Percentiles rank a stretch among this genome's conserved stretches.
Conservation (phyloP, 2,888 invertebrate species). For the Polydrusus tereticollis region DNA sequence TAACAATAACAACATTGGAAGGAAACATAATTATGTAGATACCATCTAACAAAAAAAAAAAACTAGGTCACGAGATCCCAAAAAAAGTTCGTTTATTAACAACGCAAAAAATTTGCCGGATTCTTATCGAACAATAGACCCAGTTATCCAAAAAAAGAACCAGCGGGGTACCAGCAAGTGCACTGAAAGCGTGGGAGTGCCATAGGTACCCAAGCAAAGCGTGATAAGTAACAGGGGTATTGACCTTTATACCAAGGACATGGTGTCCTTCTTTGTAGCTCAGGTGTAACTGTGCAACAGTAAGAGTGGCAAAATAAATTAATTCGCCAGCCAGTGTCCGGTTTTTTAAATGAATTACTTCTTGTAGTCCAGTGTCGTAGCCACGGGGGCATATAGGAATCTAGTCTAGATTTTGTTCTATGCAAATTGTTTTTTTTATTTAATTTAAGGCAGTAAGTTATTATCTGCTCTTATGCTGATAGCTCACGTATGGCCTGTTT, state of each 20-base stretch:
- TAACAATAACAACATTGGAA: neutral
- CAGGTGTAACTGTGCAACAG: constrained; percentile 16
- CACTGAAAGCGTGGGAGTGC: constrained; percentile 35
- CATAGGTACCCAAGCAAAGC: constrained; percentile 8
- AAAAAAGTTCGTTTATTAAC: constrained; percentile 1
- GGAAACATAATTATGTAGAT: neutral
- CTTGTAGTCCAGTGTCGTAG: too few species aligned
- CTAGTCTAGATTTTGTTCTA: too few species aligned
- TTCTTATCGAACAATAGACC: constrained; percentile 27
- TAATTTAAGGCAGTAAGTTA: too few species aligned
- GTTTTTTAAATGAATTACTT: neutral
- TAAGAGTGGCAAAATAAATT: neutral
- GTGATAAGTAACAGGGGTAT: constrained; percentile 34
- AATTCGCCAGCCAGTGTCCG: neutral
- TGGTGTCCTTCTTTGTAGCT: constrained; percentile 17
- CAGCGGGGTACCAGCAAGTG: constrained; percentile 30
- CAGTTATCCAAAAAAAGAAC: constrained; percentile 33
- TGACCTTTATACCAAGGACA: constrained; percentile 44
- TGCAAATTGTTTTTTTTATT: too few species aligned
- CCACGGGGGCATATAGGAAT: too few species aligned
- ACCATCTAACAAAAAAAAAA: neutral
- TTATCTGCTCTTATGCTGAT: too few species aligned
- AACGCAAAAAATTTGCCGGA: neutral
- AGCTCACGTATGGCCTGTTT: too few species aligned
- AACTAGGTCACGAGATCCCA: neutral